Conservation (phyloP, 2,888 invertebrate species). For the Caenorhabditis japonica region DNA sequence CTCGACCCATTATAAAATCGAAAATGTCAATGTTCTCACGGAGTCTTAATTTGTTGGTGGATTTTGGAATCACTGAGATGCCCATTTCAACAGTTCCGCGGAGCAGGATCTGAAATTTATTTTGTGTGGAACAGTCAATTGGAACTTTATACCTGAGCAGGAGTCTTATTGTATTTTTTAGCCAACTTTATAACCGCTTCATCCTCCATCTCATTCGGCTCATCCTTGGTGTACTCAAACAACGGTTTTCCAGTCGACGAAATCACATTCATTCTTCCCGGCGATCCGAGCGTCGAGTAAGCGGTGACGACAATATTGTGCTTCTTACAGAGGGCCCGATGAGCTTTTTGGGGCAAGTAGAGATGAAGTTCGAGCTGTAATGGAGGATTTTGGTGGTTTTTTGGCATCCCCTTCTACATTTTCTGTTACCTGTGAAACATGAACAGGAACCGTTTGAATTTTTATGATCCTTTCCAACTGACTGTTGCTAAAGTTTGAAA, state of each 20-base stretch:
- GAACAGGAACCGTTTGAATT: slow-evolving; percentile 51
- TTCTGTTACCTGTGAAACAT: slow-evolving; percentile 23
- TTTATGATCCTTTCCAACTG: slow-evolving; percentile 83
- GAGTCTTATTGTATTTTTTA: slow-evolving; percentile 42
- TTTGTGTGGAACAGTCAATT: background rate
- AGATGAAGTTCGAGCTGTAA: slow-evolving; percentile 85
- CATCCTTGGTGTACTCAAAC: slow-evolving; percentile 32
- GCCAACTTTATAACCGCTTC: slow-evolving; percentile 36
- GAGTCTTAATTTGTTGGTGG: slow-evolving; percentile 23
- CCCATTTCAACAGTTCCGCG: slow-evolving; percentile 43
- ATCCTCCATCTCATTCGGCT: slow-evolving; percentile 38
- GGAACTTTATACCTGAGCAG: slow-evolving; percentile 43
- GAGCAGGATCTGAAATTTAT: slow-evolving; percentile 21
- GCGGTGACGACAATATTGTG: slow-evolving; percentile 81
- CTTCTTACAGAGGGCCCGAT: slow-evolving; percentile 81
- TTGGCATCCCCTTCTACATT: too few relatives aligned
- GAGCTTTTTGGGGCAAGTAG: slow-evolving; percentile 84
- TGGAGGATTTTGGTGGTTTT: too few relatives aligned
- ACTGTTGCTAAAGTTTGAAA: slow-evolving; percentile 87
- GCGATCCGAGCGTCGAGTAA: slow-evolving; percentile 77
- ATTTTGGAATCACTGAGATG: slow-evolving; percentile 50
- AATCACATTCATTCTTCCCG: slow-evolving; percentile 59
- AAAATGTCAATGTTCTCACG: slow-evolving; percentile 50
- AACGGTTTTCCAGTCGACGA: slow-evolving; percentile 17
- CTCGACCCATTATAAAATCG: slow-evolving; percentile 21